Base-by-base conservation (phyloP, 2,888 invertebrate species). In the Zootermopsis nevadensis region DNA sequence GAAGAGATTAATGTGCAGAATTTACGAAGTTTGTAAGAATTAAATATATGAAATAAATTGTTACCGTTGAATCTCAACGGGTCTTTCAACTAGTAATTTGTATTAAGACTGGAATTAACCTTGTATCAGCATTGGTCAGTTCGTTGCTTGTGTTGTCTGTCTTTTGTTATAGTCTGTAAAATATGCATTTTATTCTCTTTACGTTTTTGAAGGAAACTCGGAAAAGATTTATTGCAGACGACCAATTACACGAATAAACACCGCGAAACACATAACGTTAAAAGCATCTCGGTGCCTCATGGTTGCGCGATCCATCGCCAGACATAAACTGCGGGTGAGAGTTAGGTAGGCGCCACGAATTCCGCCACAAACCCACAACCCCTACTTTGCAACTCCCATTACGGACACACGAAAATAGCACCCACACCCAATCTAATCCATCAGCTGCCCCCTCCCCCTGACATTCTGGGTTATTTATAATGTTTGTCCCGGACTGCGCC, bases 381-480 rank as follows among this genome's bases (percentile, higher is more conserved):
- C 60, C 60, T 60, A 12, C 60, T 60, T 60, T 60, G n/a, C 60
- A 60, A 60, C 60, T 60, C n/a, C n/a, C 60, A 60, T n/a, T 60
- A 60, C n/a, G 60, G 15, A 27, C 60, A 60, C n/a, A 60, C 60
- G 60, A 60, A 60, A 74, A 38, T 33, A 8, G 74, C 74, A 38
- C 55, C 77, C 31, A 31, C 55, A 38, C 31, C 53, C 55, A 33
- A 22, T 22, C 77, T 22, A 53, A 55, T 24, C 77, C 27, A 42
- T 27, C 77, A 30, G 27, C 77, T n/a, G 22, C 6, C 77, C 77
- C 77, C 48, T 19, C 35, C 12, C 35, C n/a, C 69, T 31, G 24
- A 12, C 38, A 48, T 15, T 48, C 77, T 30, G 38, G 74, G 42
- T 77, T 77, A 77, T 77, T 77, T 77, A 77, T 55, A 77, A 77